Evolutionary conservation across 2,888 invertebrate species (phyloP), one percentile per base, ranked within the genome.

Genomic region (Eristalinus sepulchralis): DNA sequence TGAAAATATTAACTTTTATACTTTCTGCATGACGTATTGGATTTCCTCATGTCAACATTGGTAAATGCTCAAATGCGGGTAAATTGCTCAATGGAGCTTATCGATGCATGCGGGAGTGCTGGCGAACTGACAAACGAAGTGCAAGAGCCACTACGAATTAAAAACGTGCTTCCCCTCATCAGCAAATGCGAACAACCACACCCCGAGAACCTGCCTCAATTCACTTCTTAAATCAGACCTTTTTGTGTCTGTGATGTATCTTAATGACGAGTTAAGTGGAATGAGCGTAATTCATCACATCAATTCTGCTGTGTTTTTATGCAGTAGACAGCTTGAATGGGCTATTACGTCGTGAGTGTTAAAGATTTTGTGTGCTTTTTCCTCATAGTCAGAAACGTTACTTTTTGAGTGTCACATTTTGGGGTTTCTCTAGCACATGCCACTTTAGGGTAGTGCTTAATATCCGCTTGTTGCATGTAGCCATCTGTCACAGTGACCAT

Each of bases 11-110:
- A 47, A 47, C 17, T 17, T 17, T 47, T 17, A 47, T 17, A 1
- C 17, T 17, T 47, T 47, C 2, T 47, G 47, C 47, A 47, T 47
- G 47, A 47, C 2, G 47, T 17, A 47, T 47, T 47, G 47, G 17
- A 17, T 47, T 47, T 47, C 47, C 47, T 47, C 47, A 17, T 47
- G 47, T 47, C 47, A 47, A 47, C 47, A 47, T 24, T 22, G 34
- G 36, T 70, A 57, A 24, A n/a, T 24, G 24, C 34, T 34, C 59
- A 36, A 70, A 34, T 70, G 59, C 59, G 57, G 57, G 36, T 17
- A 59, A 36, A 34, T 59, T 70, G 34, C 24, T 70, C 24, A 70
- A 59, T 57, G n/a, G 59, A 68, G 34, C 57, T 57, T 22, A 57
- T 34, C 68, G 20, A 55, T 22, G 1, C 0, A n/a, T 20, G 10